Base-by-base conservation (phyloP, 2,797 vertebrate species). In the Knipowitschia caucasica region DNA sequence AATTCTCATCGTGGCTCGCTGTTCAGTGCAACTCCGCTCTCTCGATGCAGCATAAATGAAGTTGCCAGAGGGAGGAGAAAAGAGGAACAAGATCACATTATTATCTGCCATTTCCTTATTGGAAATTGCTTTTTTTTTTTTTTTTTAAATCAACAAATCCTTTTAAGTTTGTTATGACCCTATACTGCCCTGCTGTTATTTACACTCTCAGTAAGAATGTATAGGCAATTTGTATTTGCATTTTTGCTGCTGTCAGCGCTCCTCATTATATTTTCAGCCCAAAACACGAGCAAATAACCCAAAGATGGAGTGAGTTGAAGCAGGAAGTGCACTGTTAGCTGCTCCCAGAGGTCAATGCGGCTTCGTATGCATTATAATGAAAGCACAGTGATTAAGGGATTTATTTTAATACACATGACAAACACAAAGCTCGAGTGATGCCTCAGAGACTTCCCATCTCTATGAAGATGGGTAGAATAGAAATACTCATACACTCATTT, bases 41-140 rank as follows among this genome's bases (percentile, higher is more conserved):
- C n/a, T n/a, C n/a, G 77, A 83, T 85, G 72, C 75, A 73, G 86
- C 83, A 89, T 90, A 85, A 86, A 89, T 89, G 82, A 89, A 84
- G 70, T 68, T 15, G 45, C 72, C 71, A 68, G 61, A 71, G 52
- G 70, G 58, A 71, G 53, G 2, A 15, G 56, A 59, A 53, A 64
- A 1, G 29, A 45, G 59, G 56, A 69, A 57, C 12, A 18, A 52
- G 55, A 67, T 56, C 34, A 12, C 29, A 51, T 71, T 56, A 54
- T 42, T 24, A 42, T 64, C 64, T 14, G 56, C 31, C 63, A 52
- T 53, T 64, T 47, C 46, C 53, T 61, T 59, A 71, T 59, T 29
- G 1, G 15, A 50, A 44, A 61, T 49, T 34, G 71, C 68, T 63
- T 45, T 58, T 33, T 49, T n/a, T 53, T 12, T 66, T 4, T 35